Conservation (phyloP, 2,797 vertebrate genomes). For the Sciurus carolinensis region DNA sequence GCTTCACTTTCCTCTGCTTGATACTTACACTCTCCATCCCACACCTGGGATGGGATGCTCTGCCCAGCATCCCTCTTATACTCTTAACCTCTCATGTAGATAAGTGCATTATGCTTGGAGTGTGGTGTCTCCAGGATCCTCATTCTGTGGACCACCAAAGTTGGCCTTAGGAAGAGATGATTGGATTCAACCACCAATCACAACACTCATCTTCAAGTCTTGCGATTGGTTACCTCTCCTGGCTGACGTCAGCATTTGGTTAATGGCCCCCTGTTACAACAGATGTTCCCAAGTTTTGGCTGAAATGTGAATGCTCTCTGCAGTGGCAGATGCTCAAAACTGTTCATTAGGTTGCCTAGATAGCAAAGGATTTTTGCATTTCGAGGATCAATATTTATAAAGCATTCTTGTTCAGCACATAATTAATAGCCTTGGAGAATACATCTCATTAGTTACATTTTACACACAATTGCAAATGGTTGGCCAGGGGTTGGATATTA, state of each 20-base stretch:
- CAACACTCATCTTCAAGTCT: neutral
- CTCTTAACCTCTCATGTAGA: neutral
- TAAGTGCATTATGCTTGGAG: neutral
- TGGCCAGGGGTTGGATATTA: conserved; percentile 53
- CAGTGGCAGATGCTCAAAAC: conserved; percentile 57
- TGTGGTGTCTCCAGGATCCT: neutral
- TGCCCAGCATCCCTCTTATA: neutral
- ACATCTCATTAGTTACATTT: conserved; percentile 67
- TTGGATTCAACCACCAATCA: neutral
- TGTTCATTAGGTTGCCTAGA: conserved; percentile 50
- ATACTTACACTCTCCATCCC: neutral
- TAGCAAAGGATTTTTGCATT: conserved; percentile 55
- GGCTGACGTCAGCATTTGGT: neutral
- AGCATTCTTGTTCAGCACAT: conserved; percentile 49
- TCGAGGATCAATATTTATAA: conserved; percentile 69
- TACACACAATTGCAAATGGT: conserved; percentile 53
- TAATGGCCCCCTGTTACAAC: neutral
- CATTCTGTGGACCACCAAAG: neutral
- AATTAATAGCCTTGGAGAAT: conserved; percentile 72
- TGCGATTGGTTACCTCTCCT: neutral
- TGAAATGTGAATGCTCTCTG: conserved; percentile 27
- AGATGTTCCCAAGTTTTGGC: conserved; percentile 47
- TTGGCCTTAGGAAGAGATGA: neutral
- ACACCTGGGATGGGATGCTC: neutral
- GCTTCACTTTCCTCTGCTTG: neutral